Evolutionary conservation across 2,888 invertebrate genomes (phyloP).

Genomic region (Agonopterix arenella): DNA sequence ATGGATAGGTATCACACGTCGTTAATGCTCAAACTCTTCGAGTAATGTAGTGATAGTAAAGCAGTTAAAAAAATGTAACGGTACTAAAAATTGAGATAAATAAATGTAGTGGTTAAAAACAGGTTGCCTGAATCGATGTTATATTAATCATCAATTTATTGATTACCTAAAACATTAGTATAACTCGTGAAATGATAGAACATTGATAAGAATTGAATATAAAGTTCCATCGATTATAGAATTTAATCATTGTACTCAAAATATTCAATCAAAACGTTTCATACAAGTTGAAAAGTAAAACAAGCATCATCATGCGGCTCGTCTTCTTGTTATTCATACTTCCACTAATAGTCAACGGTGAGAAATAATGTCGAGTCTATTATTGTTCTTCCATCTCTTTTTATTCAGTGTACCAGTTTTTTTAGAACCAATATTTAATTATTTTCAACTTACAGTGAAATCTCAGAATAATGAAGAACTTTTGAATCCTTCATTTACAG

Average conservation of each 20-base stretch:
- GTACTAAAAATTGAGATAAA: too few species aligned
- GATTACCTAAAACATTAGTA: conserved; percentile 17
- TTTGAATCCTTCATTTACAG: not conserved
- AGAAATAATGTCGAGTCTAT: conserved; percentile 17
- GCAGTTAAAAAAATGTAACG: too few species aligned
- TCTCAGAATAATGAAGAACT: not conserved
- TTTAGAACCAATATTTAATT: not conserved
- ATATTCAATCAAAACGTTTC: too few species aligned
- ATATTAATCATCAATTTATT: conserved; percentile 16
- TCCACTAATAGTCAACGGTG: conserved; percentile 29
- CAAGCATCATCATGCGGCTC: conserved; percentile 4
- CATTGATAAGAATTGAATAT: too few species aligned
- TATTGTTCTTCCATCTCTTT: not conserved
- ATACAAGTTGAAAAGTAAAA: too few species aligned
- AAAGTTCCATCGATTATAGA: too few species aligned
- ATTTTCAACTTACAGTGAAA: not conserved
- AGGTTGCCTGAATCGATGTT: too few species aligned
- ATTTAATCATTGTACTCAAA: too few species aligned
- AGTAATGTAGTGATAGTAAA: too few species aligned
- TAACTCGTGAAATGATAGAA: not conserved
- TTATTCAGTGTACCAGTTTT: not conserved
- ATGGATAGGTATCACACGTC: too few species aligned
- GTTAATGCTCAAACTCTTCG: too few species aligned
- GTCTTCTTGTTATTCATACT: conserved; percentile 23
- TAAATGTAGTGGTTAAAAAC: too few species aligned